phyloP scores from a whole-genome alignment of 2,888 invertebrate species.

The Drosophila koepferae region DNA sequence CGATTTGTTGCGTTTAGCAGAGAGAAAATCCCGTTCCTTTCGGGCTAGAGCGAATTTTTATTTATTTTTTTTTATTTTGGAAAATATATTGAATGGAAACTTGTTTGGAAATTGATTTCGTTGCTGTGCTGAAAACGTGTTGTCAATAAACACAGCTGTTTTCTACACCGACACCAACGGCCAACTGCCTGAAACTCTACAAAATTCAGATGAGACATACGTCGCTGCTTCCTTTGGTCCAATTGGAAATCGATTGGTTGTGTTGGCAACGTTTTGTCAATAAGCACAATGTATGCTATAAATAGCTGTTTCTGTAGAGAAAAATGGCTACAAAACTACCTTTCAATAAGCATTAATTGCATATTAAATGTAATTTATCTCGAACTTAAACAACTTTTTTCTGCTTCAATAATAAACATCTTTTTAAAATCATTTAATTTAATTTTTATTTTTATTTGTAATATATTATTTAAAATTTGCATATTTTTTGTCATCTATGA shows the following conservation, averaged over 20 bases:
- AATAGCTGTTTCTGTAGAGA: constrained; percentile 6
- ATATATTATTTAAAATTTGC: background rate
- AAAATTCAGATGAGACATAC: background rate
- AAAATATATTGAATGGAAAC: constrained; percentile 16
- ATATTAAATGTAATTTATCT: background rate
- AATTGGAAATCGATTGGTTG: constrained; percentile 18
- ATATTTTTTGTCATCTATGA: background rate
- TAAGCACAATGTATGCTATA: constrained; percentile 9
- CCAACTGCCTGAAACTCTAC: background rate
- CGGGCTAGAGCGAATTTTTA: constrained; percentile 4
- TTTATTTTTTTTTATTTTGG: background rate
- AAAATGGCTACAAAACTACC: background rate
- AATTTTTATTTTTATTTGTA: constrained; percentile 4
- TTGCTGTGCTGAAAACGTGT: constrained; percentile 43
- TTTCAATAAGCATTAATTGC: background rate
- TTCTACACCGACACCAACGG: background rate
- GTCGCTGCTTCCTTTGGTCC: background rate
- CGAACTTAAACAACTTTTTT: background rate
- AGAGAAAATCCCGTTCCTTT: background rate
- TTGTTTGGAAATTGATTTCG: background rate
- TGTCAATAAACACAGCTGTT: constrained; percentile 45
- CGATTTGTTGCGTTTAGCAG: background rate
- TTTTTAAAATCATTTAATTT: background rate
- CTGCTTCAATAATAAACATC: background rate
- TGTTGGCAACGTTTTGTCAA: constrained; percentile 55